A percentile compares a stretch with the other conserved stretches of the same genome.
Evolutionary conservation across 2,888 invertebrate species (phyloP).

Genomic region (Dysmachus trigonus): DNA sequence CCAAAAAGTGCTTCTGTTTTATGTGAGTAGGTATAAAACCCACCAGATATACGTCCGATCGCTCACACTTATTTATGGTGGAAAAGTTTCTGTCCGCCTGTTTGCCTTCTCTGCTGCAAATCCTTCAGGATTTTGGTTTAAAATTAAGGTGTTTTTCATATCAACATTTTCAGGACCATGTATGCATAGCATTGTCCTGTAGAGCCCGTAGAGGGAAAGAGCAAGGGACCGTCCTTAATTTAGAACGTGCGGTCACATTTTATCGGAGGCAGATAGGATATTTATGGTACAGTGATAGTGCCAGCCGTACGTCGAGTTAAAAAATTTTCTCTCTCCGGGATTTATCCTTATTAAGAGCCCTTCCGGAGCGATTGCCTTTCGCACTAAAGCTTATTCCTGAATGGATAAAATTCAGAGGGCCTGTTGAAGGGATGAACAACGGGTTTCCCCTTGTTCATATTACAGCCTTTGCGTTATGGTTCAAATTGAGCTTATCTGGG

Average conservation of each 20-base stretch:
- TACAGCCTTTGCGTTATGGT: background rate
- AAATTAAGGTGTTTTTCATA: constrained; percentile 12
- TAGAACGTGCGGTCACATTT: background rate
- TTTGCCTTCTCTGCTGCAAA: background rate
- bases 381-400: background rate
- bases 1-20: background rate
- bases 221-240: background rate
- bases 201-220: background rate
- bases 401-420: background rate
- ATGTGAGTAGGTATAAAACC: background rate
- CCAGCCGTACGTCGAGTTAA: background rate
- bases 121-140: constrained; percentile 16
- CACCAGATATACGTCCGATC: background rate
- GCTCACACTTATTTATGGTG: background rate
- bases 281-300: background rate
- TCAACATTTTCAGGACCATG: background rate
- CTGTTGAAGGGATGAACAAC: background rate
- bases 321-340: background rate
- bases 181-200: background rate
- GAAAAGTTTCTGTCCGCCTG: background rate
- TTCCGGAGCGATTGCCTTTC: background rate
- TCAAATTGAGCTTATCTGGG: background rate
- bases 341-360: background rate
- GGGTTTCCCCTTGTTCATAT: background rate
- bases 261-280: background rate